These are phyloP conservation scores for Aplysina aerophoba DNA, from an alignment of 37 sponge, comb jelly and placozoan genomes.

Conservation along the genomic window DNA sequence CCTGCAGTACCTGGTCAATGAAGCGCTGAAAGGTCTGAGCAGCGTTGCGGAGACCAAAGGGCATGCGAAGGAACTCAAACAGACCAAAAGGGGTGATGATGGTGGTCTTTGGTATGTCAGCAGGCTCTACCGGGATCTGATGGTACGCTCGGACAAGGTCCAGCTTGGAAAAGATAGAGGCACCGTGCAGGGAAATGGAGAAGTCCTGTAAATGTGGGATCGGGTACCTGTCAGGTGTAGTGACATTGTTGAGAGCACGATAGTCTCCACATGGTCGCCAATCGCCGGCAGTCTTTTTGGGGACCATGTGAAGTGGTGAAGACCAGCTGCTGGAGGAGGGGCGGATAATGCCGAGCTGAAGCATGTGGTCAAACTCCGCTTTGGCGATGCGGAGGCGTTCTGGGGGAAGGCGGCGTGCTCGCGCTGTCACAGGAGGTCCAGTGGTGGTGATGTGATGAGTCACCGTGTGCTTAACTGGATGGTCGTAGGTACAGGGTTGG, in stretches of 20 bases:
- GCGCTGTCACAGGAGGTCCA: constrained; percentile 57
- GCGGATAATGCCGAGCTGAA: constrained; percentile 42
- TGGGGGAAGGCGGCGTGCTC: constrained; percentile 54
- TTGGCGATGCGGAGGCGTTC: too few relatives aligned
- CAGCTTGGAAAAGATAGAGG: constrained; percentile 64
- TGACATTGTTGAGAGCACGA: constrained; percentile 63
- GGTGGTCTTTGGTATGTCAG: constrained; percentile 56
- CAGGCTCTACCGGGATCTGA: constrained; percentile 59
- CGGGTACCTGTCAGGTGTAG: constrained; percentile 67
- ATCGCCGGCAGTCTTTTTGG: constrained; percentile 59
- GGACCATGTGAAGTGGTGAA: constrained; percentile 61
- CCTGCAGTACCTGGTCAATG: too few relatives aligned
- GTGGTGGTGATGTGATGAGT: constrained; percentile 47
- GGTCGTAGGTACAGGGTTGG: not conserved
- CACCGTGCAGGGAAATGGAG: constrained; percentile 45
- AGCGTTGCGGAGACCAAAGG: too few relatives aligned
- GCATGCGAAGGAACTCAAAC: too few relatives aligned
- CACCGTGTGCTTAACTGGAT: not conserved
- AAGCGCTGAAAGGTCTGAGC: too few relatives aligned
- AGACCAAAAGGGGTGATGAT: too few relatives aligned
- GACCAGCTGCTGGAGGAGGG: constrained; percentile 46
- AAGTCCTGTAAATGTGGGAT: constrained; percentile 74
- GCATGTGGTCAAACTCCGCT: constrained; percentile 51
- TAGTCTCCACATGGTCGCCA: constrained; percentile 84
- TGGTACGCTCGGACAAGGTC: constrained; percentile 63